These are phyloP conservation scores for Turdus rufiventris DNA, from an alignment of 2,113 vertebrate species.

Conservation along the genomic window DNA sequence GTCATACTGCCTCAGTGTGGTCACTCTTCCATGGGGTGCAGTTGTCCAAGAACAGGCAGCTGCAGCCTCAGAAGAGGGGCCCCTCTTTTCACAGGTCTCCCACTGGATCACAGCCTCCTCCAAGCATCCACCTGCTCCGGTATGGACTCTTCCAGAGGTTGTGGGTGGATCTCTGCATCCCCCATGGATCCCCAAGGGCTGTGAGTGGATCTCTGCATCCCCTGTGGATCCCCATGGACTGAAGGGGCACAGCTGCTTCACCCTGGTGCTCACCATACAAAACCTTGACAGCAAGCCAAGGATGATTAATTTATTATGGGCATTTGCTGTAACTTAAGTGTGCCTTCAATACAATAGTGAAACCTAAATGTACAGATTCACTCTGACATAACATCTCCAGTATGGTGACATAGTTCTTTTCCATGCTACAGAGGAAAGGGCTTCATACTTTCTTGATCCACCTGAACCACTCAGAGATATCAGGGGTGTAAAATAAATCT, in stretches of 20 bases:
- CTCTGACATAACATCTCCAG: neutral
- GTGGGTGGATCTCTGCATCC: fast-evolving
- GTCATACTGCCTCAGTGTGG: fast-evolving
- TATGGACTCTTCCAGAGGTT: neutral
- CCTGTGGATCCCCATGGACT: too few species aligned
- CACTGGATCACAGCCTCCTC: neutral
- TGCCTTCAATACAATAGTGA: neutral
- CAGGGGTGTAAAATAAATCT: neutral
- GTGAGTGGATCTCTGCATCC: too few species aligned
- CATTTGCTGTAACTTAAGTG: neutral
- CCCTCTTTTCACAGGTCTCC: neutral
- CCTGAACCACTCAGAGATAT: neutral
- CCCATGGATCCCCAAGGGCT: fast-evolving
- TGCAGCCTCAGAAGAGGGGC: neutral
- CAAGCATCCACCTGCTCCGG: neutral
- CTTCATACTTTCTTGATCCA: neutral
- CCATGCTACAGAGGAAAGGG: fast-evolving
- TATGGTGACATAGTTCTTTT: neutral
- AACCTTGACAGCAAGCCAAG: neutral
- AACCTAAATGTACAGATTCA: neutral
- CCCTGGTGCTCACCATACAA: neutral
- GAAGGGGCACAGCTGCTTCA: neutral
- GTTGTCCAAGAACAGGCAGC: neutral
- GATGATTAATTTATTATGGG: neutral
- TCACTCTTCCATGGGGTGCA: fast-evolving